Evolutionary conservation across 2,797 vertebrate genomes (phyloP).

Genomic region (Gymnothorax reevesii): DNA sequence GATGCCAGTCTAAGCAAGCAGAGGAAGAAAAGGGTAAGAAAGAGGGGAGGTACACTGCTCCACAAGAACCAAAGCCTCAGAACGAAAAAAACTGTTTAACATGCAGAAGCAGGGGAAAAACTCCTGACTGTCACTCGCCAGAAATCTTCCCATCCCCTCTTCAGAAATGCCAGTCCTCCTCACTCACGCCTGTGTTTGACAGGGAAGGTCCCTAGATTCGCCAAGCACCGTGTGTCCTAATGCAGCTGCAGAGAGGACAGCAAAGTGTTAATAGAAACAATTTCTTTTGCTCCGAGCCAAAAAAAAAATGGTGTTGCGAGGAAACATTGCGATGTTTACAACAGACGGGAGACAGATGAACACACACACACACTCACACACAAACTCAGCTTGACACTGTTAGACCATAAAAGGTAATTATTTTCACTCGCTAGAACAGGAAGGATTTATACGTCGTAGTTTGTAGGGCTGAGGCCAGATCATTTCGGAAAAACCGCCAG

Average conservation of each 20-base stretch:
- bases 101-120: not conserved
- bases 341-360: slow-evolving; percentile 33
- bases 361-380: slow-evolving; percentile 33
- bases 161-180: not conserved
- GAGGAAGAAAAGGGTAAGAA: slow-evolving; percentile 1
- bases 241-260: not conserved
- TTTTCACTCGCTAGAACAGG: not conserved
- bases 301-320: slow-evolving; percentile 35
- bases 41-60: not conserved
- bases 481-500: not conserved
- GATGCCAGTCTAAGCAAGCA: slow-evolving; percentile 19
- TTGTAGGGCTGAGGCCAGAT: not conserved
- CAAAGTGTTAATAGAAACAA: not conserved
- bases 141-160: not conserved
- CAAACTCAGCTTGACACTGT: not conserved
- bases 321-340: slow-evolving; percentile 51
- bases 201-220: not conserved
- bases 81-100: not conserved
- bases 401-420: not conserved
- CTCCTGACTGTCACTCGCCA: not conserved
- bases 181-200: not conserved
- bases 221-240: not conserved
- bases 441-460: not conserved
- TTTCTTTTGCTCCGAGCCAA: not conserved
- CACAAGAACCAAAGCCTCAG: not conserved